These are phyloP conservation scores for Bovichtus diacanthus DNA, from an alignment of 2,797 vertebrate genomes.

Conservation along the genomic window DNA sequence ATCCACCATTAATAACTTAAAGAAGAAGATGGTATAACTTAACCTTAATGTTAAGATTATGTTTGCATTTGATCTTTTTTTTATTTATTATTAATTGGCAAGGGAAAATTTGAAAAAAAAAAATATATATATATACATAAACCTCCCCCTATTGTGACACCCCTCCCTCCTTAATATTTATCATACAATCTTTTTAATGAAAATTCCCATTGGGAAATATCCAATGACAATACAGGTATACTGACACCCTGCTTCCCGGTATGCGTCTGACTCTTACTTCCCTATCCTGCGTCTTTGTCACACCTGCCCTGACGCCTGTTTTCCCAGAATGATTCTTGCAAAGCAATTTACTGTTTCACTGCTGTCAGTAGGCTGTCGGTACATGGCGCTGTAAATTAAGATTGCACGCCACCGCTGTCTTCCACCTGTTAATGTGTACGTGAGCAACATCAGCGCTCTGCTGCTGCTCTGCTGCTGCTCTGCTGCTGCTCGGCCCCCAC, in stretches of 20 bases:
- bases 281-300: background rate
- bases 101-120: background rate
- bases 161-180: background rate
- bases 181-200: background rate
- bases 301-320: background rate
- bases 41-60: background rate
- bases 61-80: background rate
- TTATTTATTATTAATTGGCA: background rate
- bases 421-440: slow-evolving; percentile 35
- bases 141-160: too few relatives aligned
- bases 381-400: background rate
- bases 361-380: background rate
- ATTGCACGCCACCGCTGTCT: background rate
- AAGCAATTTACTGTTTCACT: background rate
- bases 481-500: too few relatives aligned
- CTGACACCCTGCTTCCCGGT: slow-evolving; percentile 7
- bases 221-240: background rate
- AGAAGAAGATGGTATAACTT: background rate
- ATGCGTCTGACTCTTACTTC: slow-evolving; percentile 1
- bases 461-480: too few relatives aligned
- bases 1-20: slow-evolving; percentile 9
- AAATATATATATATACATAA: background rate
- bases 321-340: slow-evolving; percentile 20
- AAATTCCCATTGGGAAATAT: background rate
- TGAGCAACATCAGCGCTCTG: too few relatives aligned